Conservation (phyloP, 2,797 vertebrate species). For the Lemur catta region DNA sequence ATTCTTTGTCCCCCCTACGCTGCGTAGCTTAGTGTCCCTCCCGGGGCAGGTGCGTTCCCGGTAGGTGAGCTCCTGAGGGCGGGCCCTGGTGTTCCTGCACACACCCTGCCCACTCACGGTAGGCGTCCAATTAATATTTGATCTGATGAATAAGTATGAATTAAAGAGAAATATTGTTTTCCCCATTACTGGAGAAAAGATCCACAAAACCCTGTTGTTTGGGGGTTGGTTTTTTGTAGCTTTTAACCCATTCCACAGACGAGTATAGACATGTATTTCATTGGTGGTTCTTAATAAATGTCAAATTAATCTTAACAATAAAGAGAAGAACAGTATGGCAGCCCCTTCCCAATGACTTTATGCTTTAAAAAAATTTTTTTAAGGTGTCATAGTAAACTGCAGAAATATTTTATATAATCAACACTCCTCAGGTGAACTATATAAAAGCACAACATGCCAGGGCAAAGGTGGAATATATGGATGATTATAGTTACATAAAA, state of each 20-base stretch:
- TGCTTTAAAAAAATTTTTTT: not conserved
- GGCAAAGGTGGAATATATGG: not conserved
- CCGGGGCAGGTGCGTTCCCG: not conserved
- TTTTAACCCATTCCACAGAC: not conserved
- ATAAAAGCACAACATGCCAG: not conserved
- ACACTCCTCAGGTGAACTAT: not conserved
- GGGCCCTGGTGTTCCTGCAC: not conserved
- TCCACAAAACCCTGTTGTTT: not conserved
- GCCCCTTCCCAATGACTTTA: not conserved
- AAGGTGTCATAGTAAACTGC: not conserved
- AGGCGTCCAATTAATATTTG: not conserved
- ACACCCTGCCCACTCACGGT: not conserved
- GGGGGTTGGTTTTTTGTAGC: not conserved
- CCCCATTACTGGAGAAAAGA: not conserved
- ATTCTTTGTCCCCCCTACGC: not conserved
- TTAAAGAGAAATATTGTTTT: not conserved
- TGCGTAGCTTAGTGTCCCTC: not conserved
- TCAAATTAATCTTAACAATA: not conserved
- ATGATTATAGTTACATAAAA: not conserved
- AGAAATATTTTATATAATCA: not conserved
- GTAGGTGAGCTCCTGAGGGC: fast-evolving
- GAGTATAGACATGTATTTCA: not conserved
- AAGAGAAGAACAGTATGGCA: not conserved
- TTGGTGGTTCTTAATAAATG: not conserved
- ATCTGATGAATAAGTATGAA: not conserved